Evolutionary conservation across 1,140 invertebrate genomes (phyloP), one percentile per base, ranked within the genome.

Genomic region (Diorhabda carinulata): DNA sequence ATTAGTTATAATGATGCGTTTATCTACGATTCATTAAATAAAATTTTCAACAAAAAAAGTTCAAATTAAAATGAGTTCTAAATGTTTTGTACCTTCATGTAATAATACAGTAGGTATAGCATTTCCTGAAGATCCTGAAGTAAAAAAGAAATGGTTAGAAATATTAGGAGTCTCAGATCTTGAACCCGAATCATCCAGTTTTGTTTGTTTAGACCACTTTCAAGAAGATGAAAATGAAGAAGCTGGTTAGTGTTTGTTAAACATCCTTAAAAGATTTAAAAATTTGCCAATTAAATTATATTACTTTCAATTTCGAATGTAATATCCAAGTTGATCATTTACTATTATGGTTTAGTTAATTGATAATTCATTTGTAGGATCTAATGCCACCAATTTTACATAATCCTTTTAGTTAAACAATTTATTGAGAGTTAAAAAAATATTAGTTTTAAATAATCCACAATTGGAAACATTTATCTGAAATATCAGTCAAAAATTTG

Each of bases 201-300:
- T 79, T 66, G 68, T 79, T 41, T 79, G 78, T 74, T 73, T 77
- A 47, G 70, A 77, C 59, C 78, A 79, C 71, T 79, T 79, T 71
- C 47, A 52, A 52, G 67, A 69, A 10, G 70, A 71, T 43, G 43
- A 64, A 57, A 70, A 73, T 69, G 60, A 67, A 47, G 62, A 66
- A 5, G 6, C n/a, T 47, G 70, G 45, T 40, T 41, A 41, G 43
- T 52, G 62, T 40, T 10, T n/a, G 57, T 69, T 45, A 68, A 66
- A 64, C 43, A 44, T 3, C 3, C 44, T 25, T 25, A 64, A 43
- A 58, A 25, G 45, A 8, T 57, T 56, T n/a, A 25, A 25, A 25
- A 25, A 25, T 25, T 25, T 25, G 25, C 1, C 1, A 25, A 25
- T 25, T 25, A 25, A 25, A 25, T 25, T 25, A 25, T 25, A 25